A percentile compares a stretch with the other conserved stretches of the same genome.
Conservation (phyloP, 2,888 invertebrate genomes). For the Drosophila subsilvestris region DNA sequence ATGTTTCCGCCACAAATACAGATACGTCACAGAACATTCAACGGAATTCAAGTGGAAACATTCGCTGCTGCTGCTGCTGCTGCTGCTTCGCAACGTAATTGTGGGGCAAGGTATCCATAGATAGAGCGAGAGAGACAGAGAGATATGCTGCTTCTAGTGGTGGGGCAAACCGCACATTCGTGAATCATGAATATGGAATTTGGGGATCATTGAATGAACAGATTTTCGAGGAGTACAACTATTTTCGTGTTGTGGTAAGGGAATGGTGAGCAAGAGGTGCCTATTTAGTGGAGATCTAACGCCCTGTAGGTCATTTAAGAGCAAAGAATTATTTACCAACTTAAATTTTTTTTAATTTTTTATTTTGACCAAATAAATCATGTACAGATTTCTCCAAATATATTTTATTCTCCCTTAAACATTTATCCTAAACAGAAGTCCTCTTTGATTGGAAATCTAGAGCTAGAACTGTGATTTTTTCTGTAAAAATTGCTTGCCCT, state of each 20-base stretch:
- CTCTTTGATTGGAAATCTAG: not conserved
- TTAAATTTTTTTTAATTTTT: too few relatives aligned
- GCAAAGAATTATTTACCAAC: not conserved
- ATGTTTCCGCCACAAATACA: slow-evolving; percentile 47
- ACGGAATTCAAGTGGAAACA: slow-evolving; percentile 78
- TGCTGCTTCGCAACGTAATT: slow-evolving; percentile 29
- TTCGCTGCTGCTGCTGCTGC: slow-evolving; percentile 61
- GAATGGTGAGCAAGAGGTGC: too few relatives aligned
- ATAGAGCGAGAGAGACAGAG: not conserved
- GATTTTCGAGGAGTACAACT: not conserved
- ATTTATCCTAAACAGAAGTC: not conserved
- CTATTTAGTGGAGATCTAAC: not conserved
- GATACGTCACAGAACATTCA: slow-evolving; percentile 81
- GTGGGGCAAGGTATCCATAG: slow-evolving; percentile 25
- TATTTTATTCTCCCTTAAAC: too few relatives aligned
- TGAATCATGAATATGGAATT: not conserved
- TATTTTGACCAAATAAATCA: too few relatives aligned
- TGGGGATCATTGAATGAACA: not conserved
- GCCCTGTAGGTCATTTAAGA: too few relatives aligned
- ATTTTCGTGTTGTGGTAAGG: not conserved
- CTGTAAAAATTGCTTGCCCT: too few relatives aligned
- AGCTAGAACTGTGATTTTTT: too few relatives aligned
- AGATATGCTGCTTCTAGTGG: not conserved
- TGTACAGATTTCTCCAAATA: too few relatives aligned
- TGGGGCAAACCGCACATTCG: not conserved